These are phyloP conservation scores for Percina caprodes DNA, from an alignment of 2,113 vertebrate genomes.

Conservation along the genomic window DNA sequence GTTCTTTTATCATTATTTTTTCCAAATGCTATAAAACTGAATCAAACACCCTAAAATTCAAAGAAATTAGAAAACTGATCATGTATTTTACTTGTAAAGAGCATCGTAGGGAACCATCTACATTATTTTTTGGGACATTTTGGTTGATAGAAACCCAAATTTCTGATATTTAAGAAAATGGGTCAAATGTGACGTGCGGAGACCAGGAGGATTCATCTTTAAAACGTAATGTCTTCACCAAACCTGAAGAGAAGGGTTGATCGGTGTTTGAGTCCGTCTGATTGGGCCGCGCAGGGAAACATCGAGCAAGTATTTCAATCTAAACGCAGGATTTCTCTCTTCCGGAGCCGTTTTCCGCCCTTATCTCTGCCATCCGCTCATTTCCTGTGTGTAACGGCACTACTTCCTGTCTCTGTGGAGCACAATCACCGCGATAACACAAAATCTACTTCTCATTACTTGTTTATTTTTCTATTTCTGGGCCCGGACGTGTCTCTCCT, in stretches of 20 bases:
- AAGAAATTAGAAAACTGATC: too few species aligned
- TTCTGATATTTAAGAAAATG: too few species aligned
- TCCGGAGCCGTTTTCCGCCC: constrained; percentile 46
- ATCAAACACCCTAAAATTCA: too few species aligned
- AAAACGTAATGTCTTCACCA: background rate
- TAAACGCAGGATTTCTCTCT: constrained; percentile 1
- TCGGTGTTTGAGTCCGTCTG: background rate
- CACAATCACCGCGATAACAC: constrained; percentile 58
- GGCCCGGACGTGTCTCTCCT: background rate
- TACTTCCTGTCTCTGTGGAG: constrained; percentile 65
- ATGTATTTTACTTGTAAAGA: too few species aligned
- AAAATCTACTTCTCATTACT: background rate
- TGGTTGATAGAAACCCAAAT: too few species aligned
- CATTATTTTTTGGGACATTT: too few species aligned
- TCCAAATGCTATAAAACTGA: too few species aligned
- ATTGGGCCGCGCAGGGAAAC: background rate
- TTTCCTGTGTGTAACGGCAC: constrained; percentile 56
- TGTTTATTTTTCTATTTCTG: constrained; percentile 14
- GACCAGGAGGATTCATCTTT: too few species aligned
- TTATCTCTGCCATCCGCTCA: constrained; percentile 59
- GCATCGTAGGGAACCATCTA: too few species aligned
- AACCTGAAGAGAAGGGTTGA: background rate
- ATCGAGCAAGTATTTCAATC: background rate
- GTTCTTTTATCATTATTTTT: too few species aligned
- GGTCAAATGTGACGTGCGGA: too few species aligned